Conservation (phyloP, 2,888 invertebrate species). For the Smittia aterrima region DNA sequence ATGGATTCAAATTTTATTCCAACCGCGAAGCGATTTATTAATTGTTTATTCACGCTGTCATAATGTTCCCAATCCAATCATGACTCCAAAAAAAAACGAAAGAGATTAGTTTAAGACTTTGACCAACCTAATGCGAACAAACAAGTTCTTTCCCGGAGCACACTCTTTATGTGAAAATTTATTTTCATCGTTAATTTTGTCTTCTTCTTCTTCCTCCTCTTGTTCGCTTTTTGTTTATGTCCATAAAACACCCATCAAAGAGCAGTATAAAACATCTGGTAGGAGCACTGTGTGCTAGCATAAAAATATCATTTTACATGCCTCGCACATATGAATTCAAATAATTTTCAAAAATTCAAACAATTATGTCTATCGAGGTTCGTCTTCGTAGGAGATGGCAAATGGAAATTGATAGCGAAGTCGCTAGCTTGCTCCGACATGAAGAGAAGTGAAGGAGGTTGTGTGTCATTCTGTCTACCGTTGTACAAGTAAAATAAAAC, state of each 20-base stretch:
- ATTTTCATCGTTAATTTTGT: constrained; percentile 38
- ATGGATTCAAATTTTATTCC: constrained; percentile 32
- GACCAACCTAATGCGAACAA: constrained; percentile 22
- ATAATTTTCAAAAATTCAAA: constrained; percentile 16
- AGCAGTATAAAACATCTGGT: constrained; percentile 41
- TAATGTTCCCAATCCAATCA: background rate
- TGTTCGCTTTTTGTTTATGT: constrained; percentile 32
- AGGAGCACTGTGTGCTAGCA: constrained; percentile 1
- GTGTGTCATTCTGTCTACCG: constrained; percentile 21
- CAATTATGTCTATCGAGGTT: constrained; percentile 37
- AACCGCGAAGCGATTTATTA: constrained; percentile 33
- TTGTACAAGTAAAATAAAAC: background rate
- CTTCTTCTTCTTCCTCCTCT: background rate
- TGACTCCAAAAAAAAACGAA: background rate
- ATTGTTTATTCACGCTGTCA: constrained; percentile 30
- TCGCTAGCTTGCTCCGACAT: background rate
- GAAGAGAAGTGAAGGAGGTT: background rate
- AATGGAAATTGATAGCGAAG: background rate
- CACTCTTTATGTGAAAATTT: constrained; percentile 19
- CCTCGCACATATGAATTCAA: constrained; percentile 27
- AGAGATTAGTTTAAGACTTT: constrained; percentile 25
- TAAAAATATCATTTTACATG: constrained; percentile 39
- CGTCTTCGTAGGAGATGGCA: constrained; percentile 18
- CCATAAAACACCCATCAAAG: constrained; percentile 41
- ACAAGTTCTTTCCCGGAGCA: background rate